phyloP scores from a whole-genome alignment of 2,888 invertebrate species.

The Netelia virgata region DNA sequence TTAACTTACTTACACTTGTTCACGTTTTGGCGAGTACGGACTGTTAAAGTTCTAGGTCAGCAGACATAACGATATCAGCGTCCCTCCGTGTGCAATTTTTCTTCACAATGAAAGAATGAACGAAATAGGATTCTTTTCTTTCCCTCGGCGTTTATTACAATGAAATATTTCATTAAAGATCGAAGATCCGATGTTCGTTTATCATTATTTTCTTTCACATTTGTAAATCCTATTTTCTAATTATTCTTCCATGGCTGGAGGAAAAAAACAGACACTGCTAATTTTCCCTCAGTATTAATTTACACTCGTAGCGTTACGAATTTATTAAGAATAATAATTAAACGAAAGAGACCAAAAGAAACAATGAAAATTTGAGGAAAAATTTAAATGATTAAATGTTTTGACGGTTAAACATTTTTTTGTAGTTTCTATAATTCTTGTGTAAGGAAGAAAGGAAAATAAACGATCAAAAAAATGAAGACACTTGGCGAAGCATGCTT shows the following conservation, averaged over 20 bases:
- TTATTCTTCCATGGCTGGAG: conserved; percentile 21
- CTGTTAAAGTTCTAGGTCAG: conserved; percentile 52
- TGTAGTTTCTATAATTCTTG: conserved; percentile 48
- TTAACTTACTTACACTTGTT: background rate
- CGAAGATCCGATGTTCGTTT: background rate
- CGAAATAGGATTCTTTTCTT: background rate
- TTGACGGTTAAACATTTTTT: conserved; percentile 5
- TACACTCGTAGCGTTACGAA: background rate
- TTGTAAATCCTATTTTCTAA: background rate
- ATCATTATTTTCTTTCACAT: background rate
- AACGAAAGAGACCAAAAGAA: conserved; percentile 32
- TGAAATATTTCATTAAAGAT: background rate
- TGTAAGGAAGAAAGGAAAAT: conserved; percentile 5
- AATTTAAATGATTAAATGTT: conserved; percentile 9
- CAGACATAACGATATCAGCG: conserved; percentile 16
- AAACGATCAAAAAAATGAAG: background rate
- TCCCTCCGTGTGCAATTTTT: background rate
- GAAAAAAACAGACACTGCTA: background rate
- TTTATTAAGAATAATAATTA: background rate
- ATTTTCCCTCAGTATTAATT: background rate
- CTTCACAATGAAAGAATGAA: conserved; percentile 14
- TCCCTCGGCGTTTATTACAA: background rate
- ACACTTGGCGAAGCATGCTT: conserved; percentile 44
- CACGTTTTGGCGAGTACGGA: conserved; percentile 41
- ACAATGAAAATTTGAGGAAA: conserved; percentile 3